A percentile compares a stretch with the other conserved stretches of the same genome.
Conservation (phyloP, 2,797 vertebrate genomes). For the Lophotriccus pileatus region DNA sequence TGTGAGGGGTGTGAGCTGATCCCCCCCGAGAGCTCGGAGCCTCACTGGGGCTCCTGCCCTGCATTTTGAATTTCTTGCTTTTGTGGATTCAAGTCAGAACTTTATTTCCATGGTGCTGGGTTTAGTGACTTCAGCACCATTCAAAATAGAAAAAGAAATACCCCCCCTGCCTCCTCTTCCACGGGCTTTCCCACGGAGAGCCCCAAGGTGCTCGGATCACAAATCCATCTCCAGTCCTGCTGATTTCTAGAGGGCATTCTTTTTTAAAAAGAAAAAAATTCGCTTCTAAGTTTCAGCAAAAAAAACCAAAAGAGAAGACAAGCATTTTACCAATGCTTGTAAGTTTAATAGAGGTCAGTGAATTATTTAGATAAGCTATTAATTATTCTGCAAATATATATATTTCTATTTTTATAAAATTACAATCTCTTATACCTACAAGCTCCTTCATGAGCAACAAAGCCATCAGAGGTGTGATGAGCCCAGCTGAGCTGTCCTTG, state of each 20-base stretch:
- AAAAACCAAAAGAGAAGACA: neutral
- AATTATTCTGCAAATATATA: conserved; percentile 53
- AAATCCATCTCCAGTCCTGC: neutral
- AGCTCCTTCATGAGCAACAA: conserved; percentile 43
- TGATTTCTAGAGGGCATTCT: neutral
- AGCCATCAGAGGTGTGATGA: conserved; percentile 3
- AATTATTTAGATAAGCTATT: conserved; percentile 21
- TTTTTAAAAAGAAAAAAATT: conserved; percentile 19
- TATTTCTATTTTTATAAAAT: conserved; percentile 47
- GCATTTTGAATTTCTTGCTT: neutral
- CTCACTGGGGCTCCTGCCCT: neutral
- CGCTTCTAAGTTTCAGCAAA: neutral
- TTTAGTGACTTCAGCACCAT: neutral
- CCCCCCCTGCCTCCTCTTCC: neutral
- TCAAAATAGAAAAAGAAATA: neutral
- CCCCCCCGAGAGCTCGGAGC: fast-evolving
- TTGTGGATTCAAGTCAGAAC: conserved; percentile 30
- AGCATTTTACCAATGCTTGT: conserved; percentile 42
- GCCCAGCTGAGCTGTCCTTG: neutral
- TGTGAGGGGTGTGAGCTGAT: neutral
- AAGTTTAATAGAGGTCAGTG: conserved; percentile 23
- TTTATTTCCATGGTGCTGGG: neutral
- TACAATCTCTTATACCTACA: conserved; percentile 30
- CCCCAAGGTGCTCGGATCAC: neutral
- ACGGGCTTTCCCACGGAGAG: neutral